Base-by-base conservation (phyloP, 1,140 invertebrate species). In the Plectrocnemia conspersa region DNA sequence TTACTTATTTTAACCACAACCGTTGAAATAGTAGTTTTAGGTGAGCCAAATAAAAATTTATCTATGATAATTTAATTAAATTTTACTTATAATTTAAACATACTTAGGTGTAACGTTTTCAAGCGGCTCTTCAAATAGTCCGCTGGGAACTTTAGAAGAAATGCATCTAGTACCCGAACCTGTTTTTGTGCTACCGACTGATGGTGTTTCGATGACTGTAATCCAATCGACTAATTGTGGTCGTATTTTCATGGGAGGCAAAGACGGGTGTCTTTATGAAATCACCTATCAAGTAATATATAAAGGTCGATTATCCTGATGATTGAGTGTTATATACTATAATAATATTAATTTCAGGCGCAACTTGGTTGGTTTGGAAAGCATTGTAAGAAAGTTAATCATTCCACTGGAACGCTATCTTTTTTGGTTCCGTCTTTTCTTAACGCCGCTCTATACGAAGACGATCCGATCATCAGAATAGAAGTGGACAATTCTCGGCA, bases 261-360 rank as follows among this genome's bases (percentile, higher is more conserved):
- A 86, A 72, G 93, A 98, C 78, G 94, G 96, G 10, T 89, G 85
- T 63, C 71, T 99, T 1, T 98, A 91, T 80, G 97, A 99, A 83
- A 84, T 98, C 62, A 82, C 82, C 63, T 99, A 99, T 77, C 90
- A 93, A 77, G 89, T 90, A 76, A 59, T 11, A 36, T 41, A 13
- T 32, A 47, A 3, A 42, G 13, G 11, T 7, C 16, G 7, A 9
- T 16, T 11, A 16, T 40, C 6, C 36, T 40, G 16, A n/a, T n/a
- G n/a, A n/a, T n/a, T n/a, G n/a, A n/a, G 1, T 25, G 11, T 10
- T 41, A n/a, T 52, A 41, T 41, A 9, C 16, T 40, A 52, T 19
- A 15, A n/a, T 19, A 29, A 21, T 29, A 13, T 44, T 11, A 53
- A 42, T 71, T 75, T 49, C 66, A 86, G 80, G 86, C 85, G 24